Base-by-base conservation (phyloP, 1,140 invertebrate genomes). In the Plectus sambesii region DNA sequence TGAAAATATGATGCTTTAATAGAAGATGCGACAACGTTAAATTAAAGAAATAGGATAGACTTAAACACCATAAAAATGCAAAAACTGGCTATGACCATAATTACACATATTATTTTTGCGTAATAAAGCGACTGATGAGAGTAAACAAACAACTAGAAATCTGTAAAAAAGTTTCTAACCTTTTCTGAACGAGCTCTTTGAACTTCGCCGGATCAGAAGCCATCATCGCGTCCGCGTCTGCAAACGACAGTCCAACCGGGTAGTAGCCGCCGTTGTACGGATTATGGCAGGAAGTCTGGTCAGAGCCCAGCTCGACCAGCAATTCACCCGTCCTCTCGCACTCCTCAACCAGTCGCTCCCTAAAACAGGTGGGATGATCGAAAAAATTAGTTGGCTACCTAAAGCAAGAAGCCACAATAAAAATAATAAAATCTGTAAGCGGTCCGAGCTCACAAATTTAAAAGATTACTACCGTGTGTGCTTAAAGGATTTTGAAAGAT, bases 251-350 rank as follows among this genome's bases (percentile, higher is more conserved):
- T 52, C 77, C 74, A 20, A 75, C 76, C 2, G 80, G 80, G 58
- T 77, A 81, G 63, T 82, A 82, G 2, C 80, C 81, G 1, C 80
- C 80, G 38, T 73, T 73, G 60, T 74, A 81, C 4, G 79, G 78
- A 60, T 79, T 79, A 60, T 82, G 80, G 51, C 76, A 79, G 3
- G 80, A 81, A 4, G 80, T 82, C 63, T 82, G 80, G 65, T 82
- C 81, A 5, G 79, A 80, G 2, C 79, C 80, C 4, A 82, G 59
- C 27, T 81, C 80, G 2, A 76, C 78, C 4, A 81, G 58, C 2
- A 75, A 52, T 36, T 82, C 78, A 20, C 76, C 74, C 5, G 73
- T 78, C 6, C 56, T 62, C 36, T 78, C 70, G 53, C 72, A 74
- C 53, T 79, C 77, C 17, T 70, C 54, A 9, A 70, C 75, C 20